Evolutionary conservation across 2,113 vertebrate genomes (phyloP), one percentile per base, ranked within the genome.

Genomic region (Tetraodon nigroviridis): DNA sequence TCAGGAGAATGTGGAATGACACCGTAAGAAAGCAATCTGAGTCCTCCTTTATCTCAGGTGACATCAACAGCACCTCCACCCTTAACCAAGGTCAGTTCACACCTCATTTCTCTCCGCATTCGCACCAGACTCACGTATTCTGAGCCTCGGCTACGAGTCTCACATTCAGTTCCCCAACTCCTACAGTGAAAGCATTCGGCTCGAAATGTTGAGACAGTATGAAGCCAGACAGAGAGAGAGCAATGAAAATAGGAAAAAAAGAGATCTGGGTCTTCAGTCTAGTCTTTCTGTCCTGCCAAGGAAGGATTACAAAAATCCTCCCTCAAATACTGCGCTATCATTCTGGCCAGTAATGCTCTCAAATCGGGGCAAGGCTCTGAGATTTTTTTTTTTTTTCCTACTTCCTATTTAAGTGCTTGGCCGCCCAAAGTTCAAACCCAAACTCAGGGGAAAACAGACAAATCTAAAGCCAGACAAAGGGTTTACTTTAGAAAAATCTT

Each of bases 31-130:
- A 99, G 89, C 97, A 99, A 78, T 96, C 97, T 46, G 97, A 99
- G 92, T 99, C 96, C n/a, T 98, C 97, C 89, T 99, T 99, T 95
- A 99, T 99, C 94, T 99, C 97, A 96, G 97, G 97, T 95, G 97
- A 99, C 93, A 98, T 99, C 93, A 98, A 98, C 94, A 99, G 97
- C 91, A 97, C 97, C 91, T 99, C 97, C 89, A 98, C 96, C 85
- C 96, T 99, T 93, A 99, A 99, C 91, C 97, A 98, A 98, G 97
- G 97, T 99, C 93, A 98, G 95, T 97, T 88, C 85, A 90, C 88
- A 75, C 84, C 89, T 90, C 87, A 75, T 85, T 64, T 73, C 73
- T 84, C 77, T 84, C 52, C 74, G 74, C 78, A 72, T 58, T 63
- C 79, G 73, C 73, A 74, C 56, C 32, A 37, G 32, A 63, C 81